Evolutionary conservation across 2,113 vertebrate species (phyloP).

Genomic region (Penelope pileata): DNA sequence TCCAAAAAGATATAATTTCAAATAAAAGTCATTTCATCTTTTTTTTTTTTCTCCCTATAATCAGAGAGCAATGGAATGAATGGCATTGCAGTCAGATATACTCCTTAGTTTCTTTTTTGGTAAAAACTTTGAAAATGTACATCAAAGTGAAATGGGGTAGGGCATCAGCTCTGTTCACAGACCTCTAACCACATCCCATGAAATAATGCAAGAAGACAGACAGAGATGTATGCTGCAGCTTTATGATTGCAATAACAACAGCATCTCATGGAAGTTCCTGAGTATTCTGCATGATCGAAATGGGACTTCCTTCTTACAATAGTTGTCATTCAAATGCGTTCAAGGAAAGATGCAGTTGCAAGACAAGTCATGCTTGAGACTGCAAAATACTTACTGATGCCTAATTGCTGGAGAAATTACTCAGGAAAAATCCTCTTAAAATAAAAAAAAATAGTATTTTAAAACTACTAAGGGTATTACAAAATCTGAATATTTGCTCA

Average conservation of each 20-base stretch:
- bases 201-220: conserved; percentile 22
- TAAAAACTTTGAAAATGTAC: not conserved
- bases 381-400: conserved; percentile 63
- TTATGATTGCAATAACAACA: conserved; percentile 31
- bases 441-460: conserved; percentile 48
- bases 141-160: conserved; percentile 9
- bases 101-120: not conserved
- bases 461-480: conserved; percentile 39
- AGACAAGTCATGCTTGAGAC: conserved; percentile 43
- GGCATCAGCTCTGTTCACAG: not conserved
- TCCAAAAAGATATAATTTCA: not conserved
- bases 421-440: conserved; percentile 61
- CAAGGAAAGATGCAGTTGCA: conserved; percentile 41
- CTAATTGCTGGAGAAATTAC: conserved; percentile 60
- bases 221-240: not conserved
- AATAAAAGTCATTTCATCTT: not conserved
- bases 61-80: not conserved
- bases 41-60: not conserved
- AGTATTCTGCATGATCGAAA: conserved; percentile 24
- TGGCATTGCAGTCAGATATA: not conserved
- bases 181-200: not conserved
- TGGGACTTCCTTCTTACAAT: conserved; percentile 22
- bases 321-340: not conserved
- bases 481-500: conserved; percentile 17
- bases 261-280: conserved; percentile 14